Evolutionary conservation across 2,888 invertebrate genomes (phyloP).

Genomic region (Gonocerus acuteangulatus): DNA sequence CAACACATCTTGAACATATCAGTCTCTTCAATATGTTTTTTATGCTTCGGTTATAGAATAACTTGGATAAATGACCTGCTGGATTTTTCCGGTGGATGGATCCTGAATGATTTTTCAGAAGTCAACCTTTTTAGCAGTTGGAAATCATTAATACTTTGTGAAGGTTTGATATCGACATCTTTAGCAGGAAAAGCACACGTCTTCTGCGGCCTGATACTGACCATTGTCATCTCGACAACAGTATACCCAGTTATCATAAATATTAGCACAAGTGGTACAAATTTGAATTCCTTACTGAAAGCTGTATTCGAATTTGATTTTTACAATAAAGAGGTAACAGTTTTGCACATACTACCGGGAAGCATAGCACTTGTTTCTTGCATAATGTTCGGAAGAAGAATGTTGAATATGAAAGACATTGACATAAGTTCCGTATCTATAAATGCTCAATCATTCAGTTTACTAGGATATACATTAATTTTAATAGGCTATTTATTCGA

Average conservation of each 20-base stretch:
- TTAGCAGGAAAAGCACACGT: constrained; percentile 20
- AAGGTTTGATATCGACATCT: constrained; percentile 6
- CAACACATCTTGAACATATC: constrained; percentile 23
- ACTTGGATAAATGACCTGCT: neutral
- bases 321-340: neutral
- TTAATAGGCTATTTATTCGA: neutral
- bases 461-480: constrained; percentile 18
- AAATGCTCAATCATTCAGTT: constrained; percentile 13
- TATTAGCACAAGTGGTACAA: constrained; percentile 4
- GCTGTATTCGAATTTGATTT: constrained; percentile 3
- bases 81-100: neutral
- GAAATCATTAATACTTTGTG: constrained; percentile 8
- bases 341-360: constrained; percentile 9
- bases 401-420: constrained; percentile 10
- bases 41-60: constrained; percentile 10
- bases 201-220: too few relatives aligned
- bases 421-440: constrained; percentile 18
- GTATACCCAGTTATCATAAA: constrained; percentile 16
- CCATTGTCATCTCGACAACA: neutral
- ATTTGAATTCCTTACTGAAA: neutral
- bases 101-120: neutral
- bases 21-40: constrained; percentile 3
- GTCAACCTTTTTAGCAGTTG: neutral
- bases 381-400: constrained; percentile 8
- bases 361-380: constrained; percentile 8